Conservation (phyloP, 2,797 vertebrate species). For the Coranthus polyacanthus region DNA sequence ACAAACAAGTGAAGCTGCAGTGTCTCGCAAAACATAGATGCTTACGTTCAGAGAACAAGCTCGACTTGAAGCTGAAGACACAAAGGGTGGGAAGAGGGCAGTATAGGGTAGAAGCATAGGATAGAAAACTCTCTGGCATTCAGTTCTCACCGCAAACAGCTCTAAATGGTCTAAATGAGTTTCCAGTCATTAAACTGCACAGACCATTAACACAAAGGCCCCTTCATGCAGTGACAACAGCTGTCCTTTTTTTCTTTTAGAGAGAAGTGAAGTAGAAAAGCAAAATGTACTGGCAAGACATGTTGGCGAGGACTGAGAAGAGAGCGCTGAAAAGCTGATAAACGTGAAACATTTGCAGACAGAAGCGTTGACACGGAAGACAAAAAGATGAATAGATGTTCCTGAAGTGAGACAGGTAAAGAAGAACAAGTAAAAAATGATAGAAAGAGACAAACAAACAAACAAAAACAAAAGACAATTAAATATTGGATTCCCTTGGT, state of each 20-base stretch:
- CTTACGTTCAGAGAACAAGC: background rate
- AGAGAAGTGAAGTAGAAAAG: slow-evolving; percentile 17
- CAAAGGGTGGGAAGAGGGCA: background rate
- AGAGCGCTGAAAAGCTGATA: too few species aligned
- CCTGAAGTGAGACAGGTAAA: too few species aligned
- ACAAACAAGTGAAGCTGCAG: background rate
- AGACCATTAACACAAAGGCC: slow-evolving; percentile 46
- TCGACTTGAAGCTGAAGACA: slow-evolving; percentile 13
- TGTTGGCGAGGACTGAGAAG: slow-evolving; percentile 9
- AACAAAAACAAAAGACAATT: background rate
- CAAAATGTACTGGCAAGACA: background rate
- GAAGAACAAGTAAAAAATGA: too few species aligned
- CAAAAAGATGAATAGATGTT: too few species aligned
- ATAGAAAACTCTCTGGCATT: slow-evolving; percentile 26
- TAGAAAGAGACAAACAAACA: background rate
- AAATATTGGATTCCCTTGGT: background rate
- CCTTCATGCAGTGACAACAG: slow-evolving; percentile 19
- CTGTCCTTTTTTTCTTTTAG: slow-evolving; percentile 16
- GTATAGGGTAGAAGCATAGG: slow-evolving; percentile 10
- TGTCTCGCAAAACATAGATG: background rate
- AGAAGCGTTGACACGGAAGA: too few species aligned
- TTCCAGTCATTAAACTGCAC: slow-evolving; percentile 54
- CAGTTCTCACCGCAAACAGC: slow-evolving; percentile 34
- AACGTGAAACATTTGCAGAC: too few species aligned
- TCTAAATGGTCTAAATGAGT: slow-evolving; percentile 35